Conservation (phyloP, 2,113 vertebrate species). For the Tympanuchus pallidicinctus region DNA sequence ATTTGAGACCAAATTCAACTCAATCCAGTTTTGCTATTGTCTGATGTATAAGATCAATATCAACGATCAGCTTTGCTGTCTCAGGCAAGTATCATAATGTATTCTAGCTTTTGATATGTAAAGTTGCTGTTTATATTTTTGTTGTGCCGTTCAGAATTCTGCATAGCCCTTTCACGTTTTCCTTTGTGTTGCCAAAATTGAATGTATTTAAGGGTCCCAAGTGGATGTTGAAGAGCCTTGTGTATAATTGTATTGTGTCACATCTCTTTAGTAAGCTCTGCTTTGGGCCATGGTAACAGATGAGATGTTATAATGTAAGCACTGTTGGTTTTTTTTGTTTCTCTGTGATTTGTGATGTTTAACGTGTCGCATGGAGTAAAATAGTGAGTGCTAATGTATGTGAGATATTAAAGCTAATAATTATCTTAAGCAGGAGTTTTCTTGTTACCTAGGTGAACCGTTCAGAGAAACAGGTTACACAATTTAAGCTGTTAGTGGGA, state of each 20-base stretch:
- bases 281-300: neutral
- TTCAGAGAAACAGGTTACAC: conserved; percentile 14
- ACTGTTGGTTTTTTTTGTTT: neutral
- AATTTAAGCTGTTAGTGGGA: conserved; percentile 4
- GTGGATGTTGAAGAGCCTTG: neutral
- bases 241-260: neutral
- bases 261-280: neutral
- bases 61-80: neutral
- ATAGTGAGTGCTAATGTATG: neutral
- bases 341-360: neutral
- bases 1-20: neutral
- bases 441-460: neutral
- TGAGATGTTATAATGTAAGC: neutral
- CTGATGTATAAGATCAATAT: neutral
- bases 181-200: neutral
- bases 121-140: neutral
- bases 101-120: neutral
- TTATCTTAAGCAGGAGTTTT: conserved; percentile 3
- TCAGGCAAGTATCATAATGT: neutral
- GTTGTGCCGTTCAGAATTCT: neutral
- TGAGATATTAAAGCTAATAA: neutral
- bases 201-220: neutral
- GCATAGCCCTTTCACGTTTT: neutral
- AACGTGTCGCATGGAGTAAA: neutral
- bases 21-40: neutral